Percentiles rank a stretch among this genome's conserved stretches.
Evolutionary conservation across 2,797 vertebrate genomes (phyloP).

Genomic region (Heteromormyrus szaboi): DNA sequence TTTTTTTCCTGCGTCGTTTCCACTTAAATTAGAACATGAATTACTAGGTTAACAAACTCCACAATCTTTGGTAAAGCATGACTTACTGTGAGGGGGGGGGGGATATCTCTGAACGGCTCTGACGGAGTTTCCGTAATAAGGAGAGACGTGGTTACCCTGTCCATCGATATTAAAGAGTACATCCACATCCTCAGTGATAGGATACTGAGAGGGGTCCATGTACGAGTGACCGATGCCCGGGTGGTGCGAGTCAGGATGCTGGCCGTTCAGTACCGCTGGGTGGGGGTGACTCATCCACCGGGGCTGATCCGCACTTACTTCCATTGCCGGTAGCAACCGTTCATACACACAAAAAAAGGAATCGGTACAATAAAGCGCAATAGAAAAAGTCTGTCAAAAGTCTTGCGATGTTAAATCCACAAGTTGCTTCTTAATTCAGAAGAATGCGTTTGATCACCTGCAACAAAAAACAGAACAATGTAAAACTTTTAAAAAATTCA

Average conservation of each 20-base stretch:
- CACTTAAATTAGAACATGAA: neutral
- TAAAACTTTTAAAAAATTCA: constrained; percentile 20
- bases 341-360: constrained; percentile 52
- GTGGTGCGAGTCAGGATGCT: constrained; percentile 94
- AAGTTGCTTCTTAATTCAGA: constrained; percentile 38
- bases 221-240: constrained; percentile 90
- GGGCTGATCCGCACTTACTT: constrained; percentile 91
- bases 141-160: constrained; percentile 87
- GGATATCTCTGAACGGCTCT: constrained; percentile 90
- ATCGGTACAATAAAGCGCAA: constrained; percentile 34
- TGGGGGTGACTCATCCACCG: constrained; percentile 97
- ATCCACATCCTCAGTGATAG: constrained; percentile 93
- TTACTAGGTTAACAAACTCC: neutral
- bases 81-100: constrained; percentile 90
- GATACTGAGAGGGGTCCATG: constrained; percentile 93
- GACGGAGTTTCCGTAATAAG: constrained; percentile 95
- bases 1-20: neutral
- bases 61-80: neutral
- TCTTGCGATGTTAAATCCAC: constrained; percentile 61
- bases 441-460: constrained; percentile 57
- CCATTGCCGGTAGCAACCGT: constrained; percentile 73
- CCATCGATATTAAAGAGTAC: constrained; percentile 98
- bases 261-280: constrained; percentile 87
- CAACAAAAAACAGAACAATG: constrained; percentile 47
- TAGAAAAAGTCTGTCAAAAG: constrained; percentile 43